Evolutionary conservation across 2,113 vertebrate species (phyloP).

Genomic region (Cephalopholis sonnerati): DNA sequence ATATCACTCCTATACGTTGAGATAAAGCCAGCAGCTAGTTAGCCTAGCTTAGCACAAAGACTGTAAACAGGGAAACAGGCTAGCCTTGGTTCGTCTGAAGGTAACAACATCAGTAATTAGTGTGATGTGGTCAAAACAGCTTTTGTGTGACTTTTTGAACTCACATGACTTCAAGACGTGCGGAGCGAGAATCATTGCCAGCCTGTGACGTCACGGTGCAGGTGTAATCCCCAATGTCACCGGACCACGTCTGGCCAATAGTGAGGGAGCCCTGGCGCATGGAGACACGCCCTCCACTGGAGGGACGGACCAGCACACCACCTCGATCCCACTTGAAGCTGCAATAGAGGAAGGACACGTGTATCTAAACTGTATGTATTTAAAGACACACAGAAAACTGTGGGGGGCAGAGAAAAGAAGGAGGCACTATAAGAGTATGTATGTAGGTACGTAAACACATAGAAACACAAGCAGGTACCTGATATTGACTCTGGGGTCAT

Average conservation of each 20-base stretch:
- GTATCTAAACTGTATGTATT: neutral
- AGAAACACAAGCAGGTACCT: conserved; percentile 80
- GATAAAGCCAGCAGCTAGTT: neutral
- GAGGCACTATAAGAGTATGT: neutral
- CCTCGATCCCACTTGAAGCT: conserved; percentile 95
- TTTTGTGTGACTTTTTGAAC: conserved; percentile 63
- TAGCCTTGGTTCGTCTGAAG: neutral
- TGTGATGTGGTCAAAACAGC: neutral
- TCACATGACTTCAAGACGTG: conserved; percentile 97
- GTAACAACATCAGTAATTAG: neutral
- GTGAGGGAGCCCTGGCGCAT: conserved; percentile 90
- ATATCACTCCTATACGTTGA: neutral
- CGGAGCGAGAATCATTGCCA: conserved; percentile 90
- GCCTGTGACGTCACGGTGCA: conserved; percentile 91
- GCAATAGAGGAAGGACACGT: conserved; percentile 19
- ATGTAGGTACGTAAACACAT: neutral
- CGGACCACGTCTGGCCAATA: conserved; percentile 97
- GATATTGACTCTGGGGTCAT: conserved; percentile 90
- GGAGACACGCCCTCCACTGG: conserved; percentile 88
- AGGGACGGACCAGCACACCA: conserved; percentile 79
- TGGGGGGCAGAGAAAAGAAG: neutral
- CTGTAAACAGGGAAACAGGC: neutral
- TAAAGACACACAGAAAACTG: neutral
- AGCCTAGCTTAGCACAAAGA: neutral
- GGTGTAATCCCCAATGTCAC: conserved; percentile 96